Evolutionary conservation across 2,888 invertebrate genomes (phyloP).

Genomic region (Embidobia sp.): DNA sequence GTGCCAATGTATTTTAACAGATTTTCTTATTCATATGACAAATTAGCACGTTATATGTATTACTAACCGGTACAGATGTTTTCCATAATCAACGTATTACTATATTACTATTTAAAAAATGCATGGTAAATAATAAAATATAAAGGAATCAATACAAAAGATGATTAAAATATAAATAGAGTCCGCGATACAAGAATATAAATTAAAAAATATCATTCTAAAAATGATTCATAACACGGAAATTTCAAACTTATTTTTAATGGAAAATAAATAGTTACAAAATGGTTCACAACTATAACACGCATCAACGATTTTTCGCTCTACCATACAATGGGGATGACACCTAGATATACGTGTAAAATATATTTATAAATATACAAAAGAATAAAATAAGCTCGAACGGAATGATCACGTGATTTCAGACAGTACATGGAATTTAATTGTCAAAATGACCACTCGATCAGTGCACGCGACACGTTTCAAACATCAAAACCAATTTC

Average conservation of each 20-base stretch:
- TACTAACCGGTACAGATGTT: too few species aligned
- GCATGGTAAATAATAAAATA: too few species aligned
- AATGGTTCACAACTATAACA: background rate
- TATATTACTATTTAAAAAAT: too few species aligned
- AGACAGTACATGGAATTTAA: background rate
- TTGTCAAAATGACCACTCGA: too few species aligned
- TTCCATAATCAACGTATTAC: too few species aligned
- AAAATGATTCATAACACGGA: slow-evolving; percentile 4
- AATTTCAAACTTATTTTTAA: slow-evolving; percentile 40
- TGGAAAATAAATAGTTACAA: slow-evolving; percentile 26
- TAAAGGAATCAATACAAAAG: too few species aligned
- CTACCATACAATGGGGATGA: slow-evolving; percentile 2
- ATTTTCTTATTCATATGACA: too few species aligned
- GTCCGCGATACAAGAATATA: too few species aligned
- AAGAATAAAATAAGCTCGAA: slow-evolving; percentile 52
- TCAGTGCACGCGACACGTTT: too few species aligned
- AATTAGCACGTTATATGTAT: too few species aligned
- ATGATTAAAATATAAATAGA: background rate
- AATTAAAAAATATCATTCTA: background rate
- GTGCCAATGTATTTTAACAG: too few species aligned
- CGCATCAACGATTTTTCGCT: slow-evolving; percentile 10
- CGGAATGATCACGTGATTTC: slow-evolving; percentile 24
- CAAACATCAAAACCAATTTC: too few species aligned
- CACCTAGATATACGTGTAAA: slow-evolving; percentile 32
- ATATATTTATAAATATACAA: slow-evolving; percentile 54